A percentile compares a stretch with the other conserved stretches of the same genome.
phyloP scores from a whole-genome alignment of 1,140 invertebrate genomes.

The Araneus ventricosus region DNA sequence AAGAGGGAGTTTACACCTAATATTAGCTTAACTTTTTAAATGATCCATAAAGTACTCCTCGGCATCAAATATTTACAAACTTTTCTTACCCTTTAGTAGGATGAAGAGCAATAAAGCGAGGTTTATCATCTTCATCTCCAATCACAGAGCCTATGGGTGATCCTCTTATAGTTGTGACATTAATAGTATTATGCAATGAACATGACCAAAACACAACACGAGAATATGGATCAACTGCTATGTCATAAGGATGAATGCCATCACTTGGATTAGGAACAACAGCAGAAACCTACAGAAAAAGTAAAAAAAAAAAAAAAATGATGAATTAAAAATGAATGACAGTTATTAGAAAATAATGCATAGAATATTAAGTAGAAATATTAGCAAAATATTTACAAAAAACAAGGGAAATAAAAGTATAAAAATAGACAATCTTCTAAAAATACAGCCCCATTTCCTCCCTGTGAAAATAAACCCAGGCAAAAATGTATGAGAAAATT shows the following conservation, averaged over 20 bases:
- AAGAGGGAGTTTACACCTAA: too few species aligned
- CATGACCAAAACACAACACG: constrained; percentile 94
- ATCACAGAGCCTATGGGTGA: constrained; percentile 87
- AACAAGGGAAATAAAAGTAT: too few species aligned
- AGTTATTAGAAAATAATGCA: too few species aligned
- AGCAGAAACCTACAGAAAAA: constrained; percentile 81
- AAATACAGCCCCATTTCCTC: too few species aligned
- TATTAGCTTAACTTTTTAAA: too few species aligned
- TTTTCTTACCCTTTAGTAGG: constrained; percentile 84
- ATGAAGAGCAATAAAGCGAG: constrained; percentile 90
- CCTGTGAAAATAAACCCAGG: too few species aligned
- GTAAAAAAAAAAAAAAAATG: constrained; percentile 9
- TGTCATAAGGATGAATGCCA: constrained; percentile 85
- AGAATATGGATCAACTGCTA: constrained; percentile 91
- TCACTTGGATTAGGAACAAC: constrained; percentile 82
- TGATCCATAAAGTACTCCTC: too few species aligned
- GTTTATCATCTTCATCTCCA: constrained; percentile 86
- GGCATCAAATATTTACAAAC: not conserved
- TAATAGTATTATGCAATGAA: constrained; percentile 89
- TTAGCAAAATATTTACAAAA: too few species aligned
- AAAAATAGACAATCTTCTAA: too few species aligned
- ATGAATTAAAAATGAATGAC: too few species aligned
- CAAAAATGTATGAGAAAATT: too few species aligned
- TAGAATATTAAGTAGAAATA: too few species aligned
- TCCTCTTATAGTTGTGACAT: constrained; percentile 88